Evolutionary conservation across 2,113 vertebrate species (phyloP).

Genomic region (Panthera uncia): DNA sequence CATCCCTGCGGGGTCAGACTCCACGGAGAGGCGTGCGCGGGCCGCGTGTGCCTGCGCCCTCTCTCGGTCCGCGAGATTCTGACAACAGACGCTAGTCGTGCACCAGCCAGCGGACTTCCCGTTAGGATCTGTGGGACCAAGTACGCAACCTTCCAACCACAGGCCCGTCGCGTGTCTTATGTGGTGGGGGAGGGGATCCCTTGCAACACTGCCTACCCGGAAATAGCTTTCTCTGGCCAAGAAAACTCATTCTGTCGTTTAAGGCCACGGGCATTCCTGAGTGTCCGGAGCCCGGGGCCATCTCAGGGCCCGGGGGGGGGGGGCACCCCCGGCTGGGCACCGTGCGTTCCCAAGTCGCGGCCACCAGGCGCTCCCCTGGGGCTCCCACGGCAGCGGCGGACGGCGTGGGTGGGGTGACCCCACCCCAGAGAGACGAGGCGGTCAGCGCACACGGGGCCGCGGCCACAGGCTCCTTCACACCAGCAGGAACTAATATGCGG

Average conservation of each 20-base stretch:
- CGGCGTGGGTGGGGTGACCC: background rate
- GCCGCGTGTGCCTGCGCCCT: accelerated
- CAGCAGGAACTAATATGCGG: background rate
- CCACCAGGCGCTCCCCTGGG: accelerated
- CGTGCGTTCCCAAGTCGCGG: background rate
- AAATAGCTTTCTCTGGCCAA: background rate
- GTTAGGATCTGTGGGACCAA: background rate
- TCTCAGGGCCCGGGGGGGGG: background rate
- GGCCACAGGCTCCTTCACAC: background rate
- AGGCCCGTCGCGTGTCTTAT: accelerated
- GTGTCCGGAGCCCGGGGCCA: background rate
- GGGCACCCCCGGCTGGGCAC: background rate
- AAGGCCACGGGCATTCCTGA: background rate
- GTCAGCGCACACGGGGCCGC: background rate
- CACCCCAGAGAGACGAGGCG: background rate
- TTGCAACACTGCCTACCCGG: background rate
- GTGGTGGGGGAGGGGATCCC: background rate
- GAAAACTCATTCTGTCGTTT: background rate
- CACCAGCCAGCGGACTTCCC: background rate
- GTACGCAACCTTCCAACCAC: accelerated
- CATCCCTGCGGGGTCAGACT: background rate
- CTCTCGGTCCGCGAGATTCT: background rate
- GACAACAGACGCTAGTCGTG: background rate
- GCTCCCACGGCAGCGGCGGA: background rate
- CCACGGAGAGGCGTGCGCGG: accelerated